Evolutionary conservation across 2,797 vertebrate species (phyloP).

Genomic region (Paedocypris micromegethes): DNA sequence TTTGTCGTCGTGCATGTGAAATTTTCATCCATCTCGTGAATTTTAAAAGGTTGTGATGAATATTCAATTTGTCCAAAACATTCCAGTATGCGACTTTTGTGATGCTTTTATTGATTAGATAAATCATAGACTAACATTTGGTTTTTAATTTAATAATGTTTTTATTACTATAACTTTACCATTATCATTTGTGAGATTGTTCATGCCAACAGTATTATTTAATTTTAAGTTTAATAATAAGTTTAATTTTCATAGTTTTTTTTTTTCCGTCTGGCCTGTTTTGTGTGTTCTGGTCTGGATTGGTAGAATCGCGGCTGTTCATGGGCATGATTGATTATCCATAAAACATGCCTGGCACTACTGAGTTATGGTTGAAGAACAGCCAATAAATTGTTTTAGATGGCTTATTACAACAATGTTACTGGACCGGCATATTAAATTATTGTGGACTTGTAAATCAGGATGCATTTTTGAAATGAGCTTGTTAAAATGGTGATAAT

Average conservation of each 20-base stretch:
- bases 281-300: constrained; percentile 21
- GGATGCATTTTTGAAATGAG: constrained; percentile 62
- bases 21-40: too few species aligned
- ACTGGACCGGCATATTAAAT: constrained; percentile 68
- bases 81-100: too few species aligned
- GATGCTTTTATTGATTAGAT: too few species aligned
- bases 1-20: too few species aligned
- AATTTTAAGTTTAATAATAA: too few species aligned
- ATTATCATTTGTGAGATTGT: not conserved
- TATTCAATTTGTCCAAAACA: too few species aligned
- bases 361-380: constrained; percentile 70
- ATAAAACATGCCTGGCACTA: constrained; percentile 70
- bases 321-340: constrained; percentile 67
- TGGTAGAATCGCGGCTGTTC: constrained; percentile 57
- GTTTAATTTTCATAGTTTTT: not conserved
- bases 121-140: too few species aligned
- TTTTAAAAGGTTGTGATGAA: too few species aligned
- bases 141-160: too few species aligned
- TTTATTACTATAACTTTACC: too few species aligned
- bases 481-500: constrained; percentile 60
- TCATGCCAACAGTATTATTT: not conserved
- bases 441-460: constrained; percentile 70
- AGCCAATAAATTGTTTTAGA: constrained; percentile 75
- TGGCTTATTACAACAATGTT: constrained; percentile 73
- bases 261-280: constrained; percentile 4